These are phyloP conservation scores for Lophura nycthemera DNA, from an alignment of 2,113 vertebrate species.

Conservation along the genomic window DNA sequence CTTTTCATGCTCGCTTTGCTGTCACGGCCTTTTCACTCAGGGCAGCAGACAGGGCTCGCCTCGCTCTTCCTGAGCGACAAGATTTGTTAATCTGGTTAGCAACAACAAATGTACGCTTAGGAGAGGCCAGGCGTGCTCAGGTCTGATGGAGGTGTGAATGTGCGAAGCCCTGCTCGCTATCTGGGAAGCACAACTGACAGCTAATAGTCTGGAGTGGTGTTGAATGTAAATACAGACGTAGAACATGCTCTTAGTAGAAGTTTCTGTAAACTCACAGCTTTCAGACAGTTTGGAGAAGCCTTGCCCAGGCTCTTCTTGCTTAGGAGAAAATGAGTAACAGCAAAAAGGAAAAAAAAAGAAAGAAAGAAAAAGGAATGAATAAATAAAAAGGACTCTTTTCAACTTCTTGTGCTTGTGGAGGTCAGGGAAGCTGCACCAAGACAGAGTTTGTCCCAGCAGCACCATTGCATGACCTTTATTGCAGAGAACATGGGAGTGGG, in stretches of 20 bases:
- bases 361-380: neutral
- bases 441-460: neutral
- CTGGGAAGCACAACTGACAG: conserved; percentile 1
- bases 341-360: neutral
- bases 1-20: neutral
- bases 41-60: neutral
- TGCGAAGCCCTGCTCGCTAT: neutral
- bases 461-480: neutral
- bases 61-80: neutral
- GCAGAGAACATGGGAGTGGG: neutral
- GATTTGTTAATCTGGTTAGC: conserved; percentile 24
- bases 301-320: neutral
- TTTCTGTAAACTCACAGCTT: neutral
- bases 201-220: neutral
- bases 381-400: neutral
- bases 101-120: neutral
- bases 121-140: neutral
- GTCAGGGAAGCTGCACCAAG: neutral
- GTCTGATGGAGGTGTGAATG: neutral
- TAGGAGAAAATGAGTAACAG: neutral
- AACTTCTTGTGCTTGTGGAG: neutral
- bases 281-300: neutral
- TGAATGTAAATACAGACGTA: conserved; percentile 22
- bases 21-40: neutral
- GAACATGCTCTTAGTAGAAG: neutral